Base-by-base conservation (phyloP, 2,113 vertebrate genomes). In the Neolamprologus caudopunctatus region DNA sequence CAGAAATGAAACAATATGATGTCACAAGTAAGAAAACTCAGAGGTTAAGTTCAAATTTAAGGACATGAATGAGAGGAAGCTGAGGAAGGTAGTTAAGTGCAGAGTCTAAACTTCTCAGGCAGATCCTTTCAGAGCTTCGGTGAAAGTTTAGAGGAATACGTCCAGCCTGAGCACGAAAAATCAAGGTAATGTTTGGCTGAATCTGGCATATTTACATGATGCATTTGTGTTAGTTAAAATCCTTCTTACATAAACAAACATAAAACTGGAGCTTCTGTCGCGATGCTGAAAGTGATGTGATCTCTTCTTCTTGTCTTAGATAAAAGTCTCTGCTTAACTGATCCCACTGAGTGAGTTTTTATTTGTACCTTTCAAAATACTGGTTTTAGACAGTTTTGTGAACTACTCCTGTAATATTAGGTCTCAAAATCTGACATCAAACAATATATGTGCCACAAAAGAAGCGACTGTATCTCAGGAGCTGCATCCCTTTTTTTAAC, bases 341-440 rank as follows among this genome's bases (percentile, higher is more conserved):
- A 66, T 9, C 61, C 1, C 17, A 12, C 61, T 66, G 10, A 66
- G 31, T n/a, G 33, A 40, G 35, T 40, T 24, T 42, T 21, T 40
- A 68, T 24, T 71, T 71, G n/a, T 40, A 71, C 66, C 0, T 71
- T 71, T 24, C 0, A 71, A 2, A 71, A 7, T 5, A 45, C 8
- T 37, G 66, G 0, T 73, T 73, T 73, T 45, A 26, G 37, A 16
- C 37, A 45, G 66, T 26, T 73, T 26, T 26, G 37, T 73, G 66
- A 73, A 1, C 66, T 3, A 66, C 40, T 73, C 68, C 37, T 24
- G 21, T 45, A 42, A 71, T 42, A 42, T 42, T 0, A 24, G 37
- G 12, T 24, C 0, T 71, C 0, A 71, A 71, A 71, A 71, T 71
- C 37, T 42, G 35, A 0, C n/a, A 1, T 0, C 37, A 71, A 13